phyloP scores from a whole-genome alignment of 2,113 vertebrate genomes.

The Anolis sagrei region DNA sequence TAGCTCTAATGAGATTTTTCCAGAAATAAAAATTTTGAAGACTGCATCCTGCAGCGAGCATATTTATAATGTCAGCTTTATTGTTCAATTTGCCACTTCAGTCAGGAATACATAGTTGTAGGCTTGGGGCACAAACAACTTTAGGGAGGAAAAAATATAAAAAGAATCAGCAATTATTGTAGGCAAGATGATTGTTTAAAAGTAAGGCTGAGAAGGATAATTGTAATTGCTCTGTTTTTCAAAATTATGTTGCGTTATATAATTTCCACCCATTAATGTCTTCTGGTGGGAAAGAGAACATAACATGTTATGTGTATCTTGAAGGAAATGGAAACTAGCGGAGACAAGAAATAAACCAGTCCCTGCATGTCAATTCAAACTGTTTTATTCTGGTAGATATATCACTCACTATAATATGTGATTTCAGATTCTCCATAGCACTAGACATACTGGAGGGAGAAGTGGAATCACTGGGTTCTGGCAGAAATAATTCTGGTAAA shows the following conservation, averaged over 20 bases:
- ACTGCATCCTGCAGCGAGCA: neutral
- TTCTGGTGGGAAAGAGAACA: neutral
- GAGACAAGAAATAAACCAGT: neutral
- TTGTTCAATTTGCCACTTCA: neutral
- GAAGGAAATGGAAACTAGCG: neutral
- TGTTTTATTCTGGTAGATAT: neutral
- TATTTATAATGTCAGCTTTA: constrained; percentile 3
- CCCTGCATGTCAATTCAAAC: neutral
- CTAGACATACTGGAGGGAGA: neutral
- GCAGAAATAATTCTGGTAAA: neutral
- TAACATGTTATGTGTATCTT: neutral
- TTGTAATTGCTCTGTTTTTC: neutral
- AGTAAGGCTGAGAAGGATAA: neutral
- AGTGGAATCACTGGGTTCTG: neutral
- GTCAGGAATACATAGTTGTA: neutral
- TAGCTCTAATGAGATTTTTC: constrained; percentile 2
- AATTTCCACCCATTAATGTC: neutral
- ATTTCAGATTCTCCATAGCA: neutral
- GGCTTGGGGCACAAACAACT: neutral
- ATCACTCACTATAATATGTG: neutral
- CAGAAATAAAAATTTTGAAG: neutral
- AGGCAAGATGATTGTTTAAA: neutral
- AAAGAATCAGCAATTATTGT: neutral
- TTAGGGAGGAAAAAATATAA: neutral
- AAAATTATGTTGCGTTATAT: neutral